phyloP scores from a whole-genome alignment of 2,888 invertebrate genomes.

The Coremacera marginata region DNA sequence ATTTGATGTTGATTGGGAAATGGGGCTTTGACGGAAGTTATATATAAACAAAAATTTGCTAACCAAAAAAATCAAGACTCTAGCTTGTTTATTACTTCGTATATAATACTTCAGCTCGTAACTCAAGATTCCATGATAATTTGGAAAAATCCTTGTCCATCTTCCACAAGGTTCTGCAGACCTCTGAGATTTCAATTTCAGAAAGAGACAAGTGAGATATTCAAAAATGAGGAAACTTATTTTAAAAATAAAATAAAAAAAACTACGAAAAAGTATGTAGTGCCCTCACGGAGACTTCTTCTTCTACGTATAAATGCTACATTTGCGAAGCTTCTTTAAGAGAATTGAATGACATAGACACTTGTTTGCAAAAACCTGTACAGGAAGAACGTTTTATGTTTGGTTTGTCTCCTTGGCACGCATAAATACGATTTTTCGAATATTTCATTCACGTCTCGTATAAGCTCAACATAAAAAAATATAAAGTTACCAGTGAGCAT shows the following conservation, averaged over 20 bases:
- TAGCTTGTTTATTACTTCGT: slow-evolving; percentile 5
- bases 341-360: background rate
- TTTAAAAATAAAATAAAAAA: background rate
- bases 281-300: no score
- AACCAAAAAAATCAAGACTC: background rate
- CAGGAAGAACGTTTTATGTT: slow-evolving; percentile 13
- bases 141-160: slow-evolving; percentile 16
- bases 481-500: no score
- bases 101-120: background rate
- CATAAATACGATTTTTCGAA: slow-evolving; percentile 45
- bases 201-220: background rate
- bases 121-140: background rate
- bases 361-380: background rate
- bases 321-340: background rate
- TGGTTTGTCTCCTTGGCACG: slow-evolving; percentile 39
- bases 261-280: no score
- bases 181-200: slow-evolving; percentile 2
- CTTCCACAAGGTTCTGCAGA: slow-evolving; percentile 6
- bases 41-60: background rate
- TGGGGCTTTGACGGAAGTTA: slow-evolving; percentile 7
- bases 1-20: background rate
- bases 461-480: no score
- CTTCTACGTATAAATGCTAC: no score
- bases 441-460: slow-evolving; percentile 41
- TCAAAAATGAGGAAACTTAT: background rate